These are phyloP conservation scores for Mesitornis unicolor DNA, from an alignment of 2,113 vertebrate genomes.

Conservation along the genomic window DNA sequence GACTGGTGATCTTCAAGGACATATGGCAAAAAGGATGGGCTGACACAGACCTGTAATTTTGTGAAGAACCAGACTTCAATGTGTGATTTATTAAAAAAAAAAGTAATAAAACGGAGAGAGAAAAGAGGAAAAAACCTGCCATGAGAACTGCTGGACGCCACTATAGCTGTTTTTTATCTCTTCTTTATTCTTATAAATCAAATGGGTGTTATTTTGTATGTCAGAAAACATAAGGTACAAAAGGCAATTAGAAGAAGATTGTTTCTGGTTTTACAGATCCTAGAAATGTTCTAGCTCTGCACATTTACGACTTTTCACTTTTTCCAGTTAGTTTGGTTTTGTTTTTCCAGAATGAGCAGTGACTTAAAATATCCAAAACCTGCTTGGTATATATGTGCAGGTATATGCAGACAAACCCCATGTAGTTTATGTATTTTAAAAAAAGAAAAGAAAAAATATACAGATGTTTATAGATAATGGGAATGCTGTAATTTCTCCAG, in stretches of 20 bases:
- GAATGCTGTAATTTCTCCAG: background rate
- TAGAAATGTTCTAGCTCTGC: background rate
- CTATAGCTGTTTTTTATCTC: background rate
- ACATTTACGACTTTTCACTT: background rate
- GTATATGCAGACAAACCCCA: background rate
- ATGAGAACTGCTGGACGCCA: background rate
- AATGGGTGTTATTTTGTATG: accelerated
- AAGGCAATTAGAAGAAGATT: background rate
- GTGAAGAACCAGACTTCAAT: background rate
- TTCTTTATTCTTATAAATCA: background rate
- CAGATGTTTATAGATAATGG: background rate
- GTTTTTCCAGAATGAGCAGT: background rate
- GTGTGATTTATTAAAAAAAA: background rate
- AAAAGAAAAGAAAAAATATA: background rate
- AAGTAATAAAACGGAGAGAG: no score
- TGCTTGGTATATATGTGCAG: background rate
- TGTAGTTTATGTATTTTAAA: no score
- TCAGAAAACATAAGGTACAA: background rate
- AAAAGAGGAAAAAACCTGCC: background rate
- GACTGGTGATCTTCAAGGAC: background rate
- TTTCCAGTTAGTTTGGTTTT: accelerated
- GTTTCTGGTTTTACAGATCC: background rate
- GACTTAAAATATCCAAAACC: background rate
- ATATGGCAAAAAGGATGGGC: background rate
- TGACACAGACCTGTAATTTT: background rate